Percentiles rank a stretch among this genome's conserved stretches.
phyloP scores from a whole-genome alignment of 2,797 vertebrate species.

The Enteromius argenteus region DNA sequence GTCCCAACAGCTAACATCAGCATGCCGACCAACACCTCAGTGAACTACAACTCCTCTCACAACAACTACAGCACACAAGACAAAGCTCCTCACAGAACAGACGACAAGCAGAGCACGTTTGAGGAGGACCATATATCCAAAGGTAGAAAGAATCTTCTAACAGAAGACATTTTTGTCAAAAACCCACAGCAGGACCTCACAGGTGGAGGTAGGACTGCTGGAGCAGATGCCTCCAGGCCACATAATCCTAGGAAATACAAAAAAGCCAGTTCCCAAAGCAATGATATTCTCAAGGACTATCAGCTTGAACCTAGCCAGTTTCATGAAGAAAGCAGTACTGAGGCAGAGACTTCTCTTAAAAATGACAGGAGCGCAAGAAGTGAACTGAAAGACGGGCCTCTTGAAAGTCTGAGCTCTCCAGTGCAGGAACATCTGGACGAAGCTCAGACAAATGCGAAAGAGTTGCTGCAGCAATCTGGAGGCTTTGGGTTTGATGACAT shows the following conservation, averaged over 20 bases:
- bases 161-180: conserved; percentile 54
- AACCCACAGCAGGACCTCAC: conserved; percentile 41
- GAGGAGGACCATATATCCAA: conserved; percentile 56
- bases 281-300: conserved; percentile 63
- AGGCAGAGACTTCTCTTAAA: conserved; percentile 50
- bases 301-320: conserved; percentile 49
- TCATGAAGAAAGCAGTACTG: conserved; percentile 45
- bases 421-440: conserved; percentile 30
- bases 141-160: conserved; percentile 52
- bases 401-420: conserved; percentile 1
- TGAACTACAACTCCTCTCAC: conserved; percentile 64
- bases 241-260: conserved; percentile 41
- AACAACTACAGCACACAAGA: conserved; percentile 58
- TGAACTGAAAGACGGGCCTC: conserved; percentile 4
- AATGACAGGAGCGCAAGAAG: background rate
- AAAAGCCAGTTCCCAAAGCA: conserved; percentile 55
- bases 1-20: conserved; percentile 5
- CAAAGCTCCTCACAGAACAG: conserved; percentile 54
- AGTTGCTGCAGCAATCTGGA: conserved; percentile 21
- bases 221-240: conserved; percentile 55
- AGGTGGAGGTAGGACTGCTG: conserved; percentile 47
- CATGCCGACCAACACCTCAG: conserved; percentile 31
- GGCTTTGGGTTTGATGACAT: conserved; percentile 55
- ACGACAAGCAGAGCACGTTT: conserved; percentile 15
- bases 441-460: background rate